Evolutionary conservation across 1,140 invertebrate genomes (phyloP), one percentile per base, ranked within the genome.

Genomic region (Phymastichus coffea): DNA sequence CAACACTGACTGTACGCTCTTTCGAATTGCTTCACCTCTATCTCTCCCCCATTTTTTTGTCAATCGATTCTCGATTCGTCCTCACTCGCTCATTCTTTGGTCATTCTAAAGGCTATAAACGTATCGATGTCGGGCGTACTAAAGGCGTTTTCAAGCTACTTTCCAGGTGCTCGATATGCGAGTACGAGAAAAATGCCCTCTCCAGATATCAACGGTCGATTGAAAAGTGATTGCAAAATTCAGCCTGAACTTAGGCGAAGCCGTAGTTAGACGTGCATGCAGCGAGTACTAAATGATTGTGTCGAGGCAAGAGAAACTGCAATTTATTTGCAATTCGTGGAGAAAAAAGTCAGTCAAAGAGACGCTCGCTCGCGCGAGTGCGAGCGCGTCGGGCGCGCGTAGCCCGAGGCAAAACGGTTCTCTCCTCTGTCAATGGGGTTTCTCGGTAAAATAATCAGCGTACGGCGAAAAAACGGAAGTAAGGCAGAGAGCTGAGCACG

Each of bases 381-480:
- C 28, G 28, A 30, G 28, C 28, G 28, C 28, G 6, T 12, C 12
- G 6, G 28, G 28, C 6, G 28, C 28, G 28, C 12, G 28, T 30
- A 6, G 6, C 6, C 12, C 6, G 6, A 30, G 6, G 12, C 12
- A 30, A 30, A 8, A 30, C 38, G 7, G 26, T 7, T 51, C 38
- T 59, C 26, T n/a, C 17, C 4, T 8, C 3, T 25, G 3, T 37
- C 48, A 38, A 59, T 52, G 48, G 44, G 6, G n/a, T 53, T 60
- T 60, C 57, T 41, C 43, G 48, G 51, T 33, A 60, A 60, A 60
- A 60, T 60, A 60, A 54, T 60, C 49, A 53, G 17, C 26, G 35
- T 60, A 48, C 57, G 43, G 25, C 48, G 51, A 60, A 60, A 54
- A 60, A 60, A 60, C 43, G 49, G 51, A 60, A 60, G 57, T 60